These are phyloP conservation scores for Megalops cyprinoides DNA, from an alignment of 2,797 vertebrate species.

Conservation along the genomic window DNA sequence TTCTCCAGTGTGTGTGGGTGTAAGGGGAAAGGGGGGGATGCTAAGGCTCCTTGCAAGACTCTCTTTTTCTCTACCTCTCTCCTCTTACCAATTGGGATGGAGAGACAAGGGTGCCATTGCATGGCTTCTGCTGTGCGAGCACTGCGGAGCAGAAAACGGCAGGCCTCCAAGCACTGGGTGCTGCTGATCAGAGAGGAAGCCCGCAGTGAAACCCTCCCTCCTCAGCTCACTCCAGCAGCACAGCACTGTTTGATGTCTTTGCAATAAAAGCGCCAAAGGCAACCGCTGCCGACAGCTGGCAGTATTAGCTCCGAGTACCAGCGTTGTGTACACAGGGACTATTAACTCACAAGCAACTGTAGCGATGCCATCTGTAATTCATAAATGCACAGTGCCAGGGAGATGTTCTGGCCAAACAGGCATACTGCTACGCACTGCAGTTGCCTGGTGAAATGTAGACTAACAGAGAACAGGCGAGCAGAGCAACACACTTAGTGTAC, in stretches of 20 bases:
- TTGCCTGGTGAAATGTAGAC: not conserved
- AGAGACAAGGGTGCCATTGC: too few relatives aligned
- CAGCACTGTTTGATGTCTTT: not conserved
- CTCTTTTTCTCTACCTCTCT: conserved; percentile 44
- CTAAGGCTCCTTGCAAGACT: conserved; percentile 13
- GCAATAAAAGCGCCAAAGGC: conserved; percentile 23
- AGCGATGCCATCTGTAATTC: conserved; percentile 20
- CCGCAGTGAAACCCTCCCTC: not conserved
- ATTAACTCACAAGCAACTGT: conserved; percentile 17
- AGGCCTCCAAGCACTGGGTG: not conserved
- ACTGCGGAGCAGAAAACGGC: too few relatives aligned
- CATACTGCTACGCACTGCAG: not conserved
- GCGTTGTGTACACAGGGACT: conserved; percentile 2
- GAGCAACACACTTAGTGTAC: not conserved
- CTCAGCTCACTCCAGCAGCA: not conserved
- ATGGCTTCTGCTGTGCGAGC: too few relatives aligned
- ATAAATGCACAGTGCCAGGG: conserved; percentile 7
- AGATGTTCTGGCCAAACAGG: not conserved
- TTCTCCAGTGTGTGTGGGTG: conserved; percentile 65
- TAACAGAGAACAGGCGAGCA: too few relatives aligned
- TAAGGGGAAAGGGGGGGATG: conserved; percentile 43
- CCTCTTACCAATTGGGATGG: too few relatives aligned
- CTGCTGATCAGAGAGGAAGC: not conserved
- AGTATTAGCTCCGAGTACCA: conserved; percentile 15
- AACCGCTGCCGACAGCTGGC: conserved; percentile 9